These are phyloP conservation scores for Cheilosia pagana DNA, from an alignment of 2,888 invertebrate genomes.

Conservation along the genomic window DNA sequence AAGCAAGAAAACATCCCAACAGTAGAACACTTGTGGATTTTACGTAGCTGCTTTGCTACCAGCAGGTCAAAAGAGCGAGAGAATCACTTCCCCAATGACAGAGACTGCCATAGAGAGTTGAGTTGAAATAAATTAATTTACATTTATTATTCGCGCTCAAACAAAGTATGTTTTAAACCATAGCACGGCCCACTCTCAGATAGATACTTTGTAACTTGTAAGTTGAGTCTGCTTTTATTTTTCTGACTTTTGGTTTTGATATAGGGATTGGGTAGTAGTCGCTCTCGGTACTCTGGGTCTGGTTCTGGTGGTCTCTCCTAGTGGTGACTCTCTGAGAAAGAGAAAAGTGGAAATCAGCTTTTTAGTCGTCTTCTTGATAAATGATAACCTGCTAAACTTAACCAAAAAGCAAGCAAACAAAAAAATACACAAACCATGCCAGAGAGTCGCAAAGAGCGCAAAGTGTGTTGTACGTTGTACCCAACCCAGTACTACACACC, in stretches of 20 bases:
- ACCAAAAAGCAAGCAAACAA: constrained; percentile 19
- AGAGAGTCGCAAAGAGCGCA: constrained; percentile 54
- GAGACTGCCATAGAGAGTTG: constrained; percentile 9
- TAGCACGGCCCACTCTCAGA: background rate
- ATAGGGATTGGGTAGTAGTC: background rate
- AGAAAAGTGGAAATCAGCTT: constrained; percentile 47
- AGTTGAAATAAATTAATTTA: constrained; percentile 40
- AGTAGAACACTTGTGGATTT: constrained; percentile 46
- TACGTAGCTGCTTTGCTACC: background rate
- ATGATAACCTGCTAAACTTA: constrained; percentile 60
- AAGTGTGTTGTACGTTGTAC: constrained; percentile 31
- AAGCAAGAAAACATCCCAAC: background rate
- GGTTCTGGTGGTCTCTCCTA: background rate
- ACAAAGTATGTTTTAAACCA: constrained; percentile 45
- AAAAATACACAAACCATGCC: constrained; percentile 1
- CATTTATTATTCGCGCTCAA: constrained; percentile 38
- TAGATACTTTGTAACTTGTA: constrained; percentile 34
- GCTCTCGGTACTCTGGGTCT: background rate
- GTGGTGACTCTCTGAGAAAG: background rate
- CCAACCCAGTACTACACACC: background rate
- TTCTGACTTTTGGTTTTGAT: constrained; percentile 7
- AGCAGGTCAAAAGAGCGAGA: background rate
- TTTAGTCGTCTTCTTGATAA: constrained; percentile 35
- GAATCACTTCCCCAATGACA: constrained; percentile 5
- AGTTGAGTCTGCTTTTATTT: constrained; percentile 19